These are phyloP conservation scores for Epinephelus fuscoguttatus DNA, from an alignment of 2,113 vertebrate species.

Conservation along the genomic window DNA sequence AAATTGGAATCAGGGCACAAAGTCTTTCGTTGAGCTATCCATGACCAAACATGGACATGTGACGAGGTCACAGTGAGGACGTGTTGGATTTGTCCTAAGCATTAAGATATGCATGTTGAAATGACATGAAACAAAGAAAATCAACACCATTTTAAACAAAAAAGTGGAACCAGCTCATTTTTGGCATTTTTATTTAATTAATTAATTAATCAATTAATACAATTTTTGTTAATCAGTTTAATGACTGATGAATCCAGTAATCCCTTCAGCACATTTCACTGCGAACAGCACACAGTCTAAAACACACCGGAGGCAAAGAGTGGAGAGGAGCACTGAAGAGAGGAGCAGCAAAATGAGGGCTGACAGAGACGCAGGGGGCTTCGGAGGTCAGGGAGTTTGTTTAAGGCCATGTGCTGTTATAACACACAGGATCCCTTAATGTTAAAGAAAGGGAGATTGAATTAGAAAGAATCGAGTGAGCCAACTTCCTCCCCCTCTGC, in stretches of 20 bases:
- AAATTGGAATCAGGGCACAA: too few species aligned
- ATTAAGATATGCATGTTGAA: background rate
- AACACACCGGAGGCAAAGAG: background rate
- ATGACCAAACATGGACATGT: too few species aligned
- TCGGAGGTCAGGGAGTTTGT: slow-evolving; percentile 43
- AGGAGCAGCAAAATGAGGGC: slow-evolving; percentile 1
- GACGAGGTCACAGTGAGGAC: too few species aligned
- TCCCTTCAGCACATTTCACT: background rate
- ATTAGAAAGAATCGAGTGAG: slow-evolving; percentile 27
- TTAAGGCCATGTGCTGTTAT: slow-evolving; percentile 10
- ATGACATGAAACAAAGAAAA: background rate
- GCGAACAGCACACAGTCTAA: background rate
- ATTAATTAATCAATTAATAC: background rate
- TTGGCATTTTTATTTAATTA: background rate
- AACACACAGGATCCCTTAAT: slow-evolving; percentile 28
- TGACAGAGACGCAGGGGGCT: slow-evolving; percentile 14
- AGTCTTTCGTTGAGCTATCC: too few species aligned
- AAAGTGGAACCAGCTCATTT: background rate
- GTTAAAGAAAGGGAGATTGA: slow-evolving; percentile 53
- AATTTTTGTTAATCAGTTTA: background rate
- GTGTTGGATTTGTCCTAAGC: background rate
- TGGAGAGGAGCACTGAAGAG: background rate
- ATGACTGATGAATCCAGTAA: background rate
- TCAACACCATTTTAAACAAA: background rate
- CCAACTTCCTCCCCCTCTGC: slow-evolving; percentile 9